Conservation (phyloP, 2,113 vertebrate genomes). For the Hippocampus mohnikei region DNA sequence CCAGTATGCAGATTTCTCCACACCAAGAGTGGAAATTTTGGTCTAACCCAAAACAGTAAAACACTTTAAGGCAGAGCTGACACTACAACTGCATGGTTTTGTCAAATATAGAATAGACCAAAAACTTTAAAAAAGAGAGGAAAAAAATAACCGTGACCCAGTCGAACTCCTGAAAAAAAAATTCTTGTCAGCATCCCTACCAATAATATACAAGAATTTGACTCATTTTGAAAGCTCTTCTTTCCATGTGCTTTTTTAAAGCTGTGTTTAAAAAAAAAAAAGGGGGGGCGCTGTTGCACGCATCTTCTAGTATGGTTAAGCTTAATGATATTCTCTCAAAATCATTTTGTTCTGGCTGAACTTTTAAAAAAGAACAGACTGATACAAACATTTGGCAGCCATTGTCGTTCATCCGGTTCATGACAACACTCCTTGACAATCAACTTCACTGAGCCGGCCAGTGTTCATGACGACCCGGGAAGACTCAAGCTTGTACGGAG, state of each 20-base stretch:
- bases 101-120: not conserved
- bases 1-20: slow-evolving; percentile 26
- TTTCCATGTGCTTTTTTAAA: slow-evolving; percentile 2
- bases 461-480: slow-evolving; percentile 57
- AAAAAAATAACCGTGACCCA: not conserved
- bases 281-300: not conserved
- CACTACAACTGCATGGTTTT: slow-evolving; percentile 7
- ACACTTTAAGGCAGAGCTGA: not conserved
- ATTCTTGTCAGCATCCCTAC: not conserved
- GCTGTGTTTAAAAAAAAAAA: not conserved
- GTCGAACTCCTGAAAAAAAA: not conserved
- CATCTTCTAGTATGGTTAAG: not conserved
- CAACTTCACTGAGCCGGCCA: slow-evolving; percentile 60
- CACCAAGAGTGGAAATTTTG: slow-evolving; percentile 36
- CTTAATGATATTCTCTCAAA: slow-evolving; percentile 25
- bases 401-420: slow-evolving; percentile 58
- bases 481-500: slow-evolving; percentile 45
- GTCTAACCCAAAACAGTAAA: slow-evolving; percentile 16
- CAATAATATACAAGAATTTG: not conserved
- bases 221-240: not conserved
- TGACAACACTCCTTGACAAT: slow-evolving; percentile 65
- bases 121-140: not conserved
- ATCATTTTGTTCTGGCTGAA: slow-evolving; percentile 47
- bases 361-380: slow-evolving; percentile 38
- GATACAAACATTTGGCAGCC: slow-evolving; percentile 62